Conservation (phyloP, 2,113 vertebrate genomes). For the Sceloporus tristichus region DNA sequence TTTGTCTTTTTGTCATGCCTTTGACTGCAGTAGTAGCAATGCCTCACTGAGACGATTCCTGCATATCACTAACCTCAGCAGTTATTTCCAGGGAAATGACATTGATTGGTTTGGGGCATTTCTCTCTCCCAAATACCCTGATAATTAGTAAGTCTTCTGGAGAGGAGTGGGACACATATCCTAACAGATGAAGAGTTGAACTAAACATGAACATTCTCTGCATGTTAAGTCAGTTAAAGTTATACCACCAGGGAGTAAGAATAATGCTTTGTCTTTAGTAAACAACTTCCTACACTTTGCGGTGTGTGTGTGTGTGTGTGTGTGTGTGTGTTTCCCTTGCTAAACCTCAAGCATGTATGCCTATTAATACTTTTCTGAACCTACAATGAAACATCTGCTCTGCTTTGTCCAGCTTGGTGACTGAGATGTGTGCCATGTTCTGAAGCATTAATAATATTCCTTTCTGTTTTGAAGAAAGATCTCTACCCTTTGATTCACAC, state of each 20-base stretch:
- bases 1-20: not conserved
- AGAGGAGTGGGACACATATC: constrained; percentile 26
- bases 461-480: constrained; percentile 66
- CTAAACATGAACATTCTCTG: constrained; percentile 41
- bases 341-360: constrained; percentile 53
- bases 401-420: constrained; percentile 70
- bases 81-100: not conserved
- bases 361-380: constrained; percentile 68
- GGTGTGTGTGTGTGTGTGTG: no score
- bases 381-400: constrained; percentile 74
- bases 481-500: constrained; percentile 72
- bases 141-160: constrained; percentile 44
- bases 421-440: constrained; percentile 69
- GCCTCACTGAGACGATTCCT: not conserved
- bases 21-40: not conserved
- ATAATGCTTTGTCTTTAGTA: constrained; percentile 54
- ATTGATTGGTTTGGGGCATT: constrained; percentile 48
- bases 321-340: not conserved
- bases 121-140: constrained; percentile 53
- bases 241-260: constrained; percentile 18
- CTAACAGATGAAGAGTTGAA: constrained; percentile 21
- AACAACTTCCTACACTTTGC: constrained; percentile 38
- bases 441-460: constrained; percentile 67
- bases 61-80: not conserved
- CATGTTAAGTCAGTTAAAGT: constrained; percentile 38